Evolutionary conservation across 2,888 invertebrate genomes (phyloP), one percentile per base, ranked within the genome.

Genomic region (Cyrtodaria siliqua): DNA sequence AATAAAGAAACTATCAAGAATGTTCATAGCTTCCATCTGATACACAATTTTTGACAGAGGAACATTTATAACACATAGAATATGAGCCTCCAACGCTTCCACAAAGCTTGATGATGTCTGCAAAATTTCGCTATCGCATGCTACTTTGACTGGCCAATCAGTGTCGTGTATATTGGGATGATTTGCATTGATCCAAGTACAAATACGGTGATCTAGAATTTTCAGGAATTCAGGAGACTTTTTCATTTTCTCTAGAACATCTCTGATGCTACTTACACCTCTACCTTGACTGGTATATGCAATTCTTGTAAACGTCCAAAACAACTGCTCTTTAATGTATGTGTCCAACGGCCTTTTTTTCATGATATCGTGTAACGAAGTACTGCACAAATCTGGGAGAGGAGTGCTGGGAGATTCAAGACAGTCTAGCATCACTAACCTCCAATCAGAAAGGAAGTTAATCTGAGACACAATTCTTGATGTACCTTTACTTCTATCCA

Each of bases 261-360:
- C 18, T n/a, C 56, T 53, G 1, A 86, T 72, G 24, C 77, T 81
- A 3, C 67, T 53, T 8, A 77, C 55, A 67, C 70, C 27, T 44
- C 83, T 64, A 23, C 75, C 72, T 18, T 52, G 38, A 18, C 18
- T 38, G 6, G 53, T 44, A 50, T 85, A 87, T 49, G 69, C 64
- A 8, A 87, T 85, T 29, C 79, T 52, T 0, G 83, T 77, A 38
- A 86, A 86, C 24, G 82, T 69, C 83, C 83, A 81, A 29, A 84
- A 79, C 4, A 87, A 50, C n/a, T 83, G 71, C 12, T 84, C 75
- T n/a, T 61, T 61, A 2, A 84, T 66, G 12, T 66, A 64, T 16
- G 52, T 47, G 24, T 47, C 14, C 26, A 82, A 47, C 23, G 78
- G 76, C 40, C 64, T 33, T 40, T 72, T 67, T 9, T 40, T 42